Evolutionary conservation across 2,797 vertebrate species (phyloP).

Genomic region (Carcharodon carcharias): DNA sequence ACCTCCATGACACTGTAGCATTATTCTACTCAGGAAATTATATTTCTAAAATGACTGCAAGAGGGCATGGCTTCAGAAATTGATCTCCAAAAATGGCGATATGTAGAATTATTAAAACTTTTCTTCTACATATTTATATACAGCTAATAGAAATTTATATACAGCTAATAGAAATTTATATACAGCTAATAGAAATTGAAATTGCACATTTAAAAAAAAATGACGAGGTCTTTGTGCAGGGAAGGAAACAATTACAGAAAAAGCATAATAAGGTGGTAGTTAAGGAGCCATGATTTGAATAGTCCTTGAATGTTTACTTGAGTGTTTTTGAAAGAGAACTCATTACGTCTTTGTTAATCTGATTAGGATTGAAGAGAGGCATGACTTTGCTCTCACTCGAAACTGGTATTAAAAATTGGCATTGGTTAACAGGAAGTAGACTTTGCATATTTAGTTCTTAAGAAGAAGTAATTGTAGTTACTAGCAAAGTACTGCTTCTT

Average conservation of each 20-base stretch:
- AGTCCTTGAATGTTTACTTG: conserved; percentile 26
- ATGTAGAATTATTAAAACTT: background rate
- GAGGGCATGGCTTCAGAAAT: background rate
- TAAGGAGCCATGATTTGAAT: conserved; percentile 22
- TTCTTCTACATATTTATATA: background rate
- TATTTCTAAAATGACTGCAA: background rate
- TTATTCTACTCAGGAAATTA: background rate
- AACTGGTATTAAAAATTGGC: conserved; percentile 27
- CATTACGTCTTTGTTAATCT: conserved; percentile 26
- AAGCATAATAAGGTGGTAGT: conserved; percentile 17
- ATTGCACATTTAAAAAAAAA: background rate
- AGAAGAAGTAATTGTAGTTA: background rate
- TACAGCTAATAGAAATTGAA: background rate
- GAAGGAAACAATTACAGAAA: conserved; percentile 31
- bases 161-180: background rate
- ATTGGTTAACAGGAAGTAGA: background rate
- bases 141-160: background rate
- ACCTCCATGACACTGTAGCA: background rate
- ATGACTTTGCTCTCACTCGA: conserved; percentile 27
- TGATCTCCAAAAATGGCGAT: background rate
- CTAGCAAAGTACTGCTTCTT: background rate
- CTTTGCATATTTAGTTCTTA: background rate
- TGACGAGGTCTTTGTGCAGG: background rate
- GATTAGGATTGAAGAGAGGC: conserved; percentile 27
- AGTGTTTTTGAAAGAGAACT: conserved; percentile 8